These are phyloP conservation scores for Pungitius pungitius DNA, from an alignment of 2,113 vertebrate species.

Conservation along the genomic window DNA sequence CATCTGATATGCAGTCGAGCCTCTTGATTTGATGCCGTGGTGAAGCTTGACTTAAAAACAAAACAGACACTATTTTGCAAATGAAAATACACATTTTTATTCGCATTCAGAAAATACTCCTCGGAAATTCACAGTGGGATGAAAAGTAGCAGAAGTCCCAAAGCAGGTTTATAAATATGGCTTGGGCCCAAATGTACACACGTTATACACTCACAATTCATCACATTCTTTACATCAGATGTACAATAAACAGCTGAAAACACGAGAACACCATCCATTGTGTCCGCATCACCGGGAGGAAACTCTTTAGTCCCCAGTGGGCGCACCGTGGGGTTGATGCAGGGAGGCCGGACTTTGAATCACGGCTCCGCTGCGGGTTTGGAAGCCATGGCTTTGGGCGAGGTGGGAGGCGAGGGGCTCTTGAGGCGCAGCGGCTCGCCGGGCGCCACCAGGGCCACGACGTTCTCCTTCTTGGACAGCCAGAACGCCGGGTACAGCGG, in stretches of 20 bases:
- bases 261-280: neutral
- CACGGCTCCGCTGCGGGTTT: neutral
- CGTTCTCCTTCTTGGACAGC: conserved; percentile 86
- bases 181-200: neutral
- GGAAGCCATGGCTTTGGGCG: conserved; percentile 36
- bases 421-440: conserved; percentile 63
- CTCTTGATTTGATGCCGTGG: neutral
- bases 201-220: neutral
- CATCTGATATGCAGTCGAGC: neutral
- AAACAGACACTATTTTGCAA: neutral
- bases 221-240: neutral
- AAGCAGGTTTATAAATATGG: conserved; percentile 20
- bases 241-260: conserved; percentile 21
- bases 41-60: neutral
- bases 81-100: conserved; percentile 22
- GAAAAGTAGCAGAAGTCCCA: conserved; percentile 36
- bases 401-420: conserved; percentile 66
- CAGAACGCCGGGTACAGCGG: conserved; percentile 83
- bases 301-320: neutral
- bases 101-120: conserved; percentile 24
- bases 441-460: conserved; percentile 70
- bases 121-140: conserved; percentile 47
- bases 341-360: neutral
- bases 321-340: neutral
- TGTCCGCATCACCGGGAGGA: neutral